Evolutionary conservation across 2,888 invertebrate genomes (phyloP), one percentile per base, ranked within the genome.

Genomic region (Adelognathus sp.): DNA sequence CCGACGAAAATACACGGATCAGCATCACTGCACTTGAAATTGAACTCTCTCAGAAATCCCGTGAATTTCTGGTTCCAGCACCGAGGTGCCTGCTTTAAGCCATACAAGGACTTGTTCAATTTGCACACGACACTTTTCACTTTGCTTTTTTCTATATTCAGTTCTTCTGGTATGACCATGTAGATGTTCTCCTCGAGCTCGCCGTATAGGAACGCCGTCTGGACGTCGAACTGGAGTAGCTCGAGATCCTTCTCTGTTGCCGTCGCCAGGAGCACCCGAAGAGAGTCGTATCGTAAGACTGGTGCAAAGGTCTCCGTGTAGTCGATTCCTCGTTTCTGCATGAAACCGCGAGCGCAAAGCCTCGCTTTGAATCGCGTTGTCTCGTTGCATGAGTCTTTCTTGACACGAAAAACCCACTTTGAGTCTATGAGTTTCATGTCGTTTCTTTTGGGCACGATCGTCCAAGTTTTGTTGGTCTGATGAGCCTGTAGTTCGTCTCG

Each of bases 271-370:
- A 70, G 16, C 1, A 14, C 39, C 0, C 70, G 16, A 0, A 71
- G 56, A 0, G 71, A 71, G 21, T 71, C 64, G 29, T 76, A 76
- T 0, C 64, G 54, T 6, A 76, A 46, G 0, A 64, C 76, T 14
- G 76, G 54, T 7, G 72, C 60, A 11, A 72, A 77, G 3, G 60
- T 72, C 18, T 72, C 67, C 0, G n/a, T 61, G 11, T 66, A 74
- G 6, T 78, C 78, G 0, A 78, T 3, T 4, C 74, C 74, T 1
- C 39, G 11, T 9, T 18, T 31, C 16, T 78, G 69, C 7, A 33
- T 9, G 14, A 78, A 78, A 0, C 74, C 73, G 44, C 73, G 3
- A 1, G 74, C 74, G 14, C 74, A 78, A 18, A 74, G 73, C 1
- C 78, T 18, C 14, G 71, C 79, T 39, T 79, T 70, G 33, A 44